Conservation (phyloP, 37 sponge, comb jelly and placozoan species). For the Beroe forskalii region DNA sequence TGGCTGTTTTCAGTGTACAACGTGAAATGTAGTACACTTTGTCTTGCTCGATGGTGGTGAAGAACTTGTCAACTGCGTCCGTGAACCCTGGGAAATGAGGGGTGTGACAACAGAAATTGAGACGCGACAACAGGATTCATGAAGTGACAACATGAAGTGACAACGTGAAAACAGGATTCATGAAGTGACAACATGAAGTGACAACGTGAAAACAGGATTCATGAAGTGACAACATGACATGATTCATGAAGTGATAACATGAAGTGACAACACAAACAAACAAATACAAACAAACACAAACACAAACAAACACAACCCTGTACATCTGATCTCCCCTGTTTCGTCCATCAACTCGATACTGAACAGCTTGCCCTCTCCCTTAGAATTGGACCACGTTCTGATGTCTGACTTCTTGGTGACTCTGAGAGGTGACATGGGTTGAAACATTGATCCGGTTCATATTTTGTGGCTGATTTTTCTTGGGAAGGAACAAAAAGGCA, state of each 20-base stretch:
- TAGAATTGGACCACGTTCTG: conserved; percentile 82
- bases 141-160: no score
- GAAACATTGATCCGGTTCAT: not conserved
- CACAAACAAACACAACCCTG: conserved; percentile 1
- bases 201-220: no score
- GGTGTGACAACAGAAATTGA: not conserved
- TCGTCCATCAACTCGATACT: conserved; percentile 85
- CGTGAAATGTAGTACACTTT: conserved; percentile 82
- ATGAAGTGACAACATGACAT: no score
- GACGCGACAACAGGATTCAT: no score
- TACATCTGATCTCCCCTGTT: conserved; percentile 39
- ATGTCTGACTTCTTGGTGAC: conserved; percentile 81
- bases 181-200: no score
- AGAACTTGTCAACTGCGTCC: conserved; percentile 76
- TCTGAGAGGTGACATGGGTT: conserved; percentile 64
- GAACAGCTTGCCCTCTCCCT: conserved; percentile 86
- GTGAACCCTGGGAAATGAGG: conserved; percentile 84
- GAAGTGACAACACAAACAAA: no score
- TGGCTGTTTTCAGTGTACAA: conserved; percentile 81
- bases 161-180: no score
- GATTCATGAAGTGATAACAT: no score
- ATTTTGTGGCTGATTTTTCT: no score
- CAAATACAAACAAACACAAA: conserved; percentile 70
- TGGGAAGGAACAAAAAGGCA: no score
- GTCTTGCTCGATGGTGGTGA: conserved; percentile 72